phyloP scores from a whole-genome alignment of 2,113 vertebrate genomes.

The Xerus inauris region DNA sequence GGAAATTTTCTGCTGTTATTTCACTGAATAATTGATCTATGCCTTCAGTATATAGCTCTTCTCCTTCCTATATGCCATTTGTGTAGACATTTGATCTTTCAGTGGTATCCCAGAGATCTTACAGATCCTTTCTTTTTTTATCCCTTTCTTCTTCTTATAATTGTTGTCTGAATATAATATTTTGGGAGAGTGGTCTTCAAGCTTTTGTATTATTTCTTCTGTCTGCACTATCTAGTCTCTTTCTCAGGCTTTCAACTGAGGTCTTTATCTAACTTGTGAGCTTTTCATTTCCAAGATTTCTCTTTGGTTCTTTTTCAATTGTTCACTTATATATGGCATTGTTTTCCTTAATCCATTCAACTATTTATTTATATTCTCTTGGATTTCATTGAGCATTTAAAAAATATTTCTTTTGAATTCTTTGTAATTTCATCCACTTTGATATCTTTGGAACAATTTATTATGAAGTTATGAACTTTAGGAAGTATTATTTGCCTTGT shows the following conservation, averaged over 20 bases:
- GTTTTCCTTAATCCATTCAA: not conserved
- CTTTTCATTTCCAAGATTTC: not conserved
- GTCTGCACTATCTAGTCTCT: not conserved
- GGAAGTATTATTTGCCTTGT: not conserved
- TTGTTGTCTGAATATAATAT: not conserved
- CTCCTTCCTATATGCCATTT: not conserved
- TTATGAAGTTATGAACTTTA: not conserved
- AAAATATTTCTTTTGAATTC: not conserved
- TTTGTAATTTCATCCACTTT: not conserved
- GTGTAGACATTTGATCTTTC: not conserved
- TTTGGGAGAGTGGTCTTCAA: not conserved
- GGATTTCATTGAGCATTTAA: not conserved
- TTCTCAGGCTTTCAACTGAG: not conserved
- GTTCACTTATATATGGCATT: not conserved
- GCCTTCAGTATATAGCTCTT: not conserved
- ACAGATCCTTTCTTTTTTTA: not conserved
- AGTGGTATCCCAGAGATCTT: not conserved
- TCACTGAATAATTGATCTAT: not conserved
- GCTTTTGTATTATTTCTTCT: not conserved
- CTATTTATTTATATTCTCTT: not conserved
- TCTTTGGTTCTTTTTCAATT: not conserved
- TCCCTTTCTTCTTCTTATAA: not conserved
- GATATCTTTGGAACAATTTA: not conserved
- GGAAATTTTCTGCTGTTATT: not conserved
- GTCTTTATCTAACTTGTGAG: not conserved